Evolutionary conservation across 2,113 vertebrate genomes (phyloP).

Genomic region (Nycticebus coucang): DNA sequence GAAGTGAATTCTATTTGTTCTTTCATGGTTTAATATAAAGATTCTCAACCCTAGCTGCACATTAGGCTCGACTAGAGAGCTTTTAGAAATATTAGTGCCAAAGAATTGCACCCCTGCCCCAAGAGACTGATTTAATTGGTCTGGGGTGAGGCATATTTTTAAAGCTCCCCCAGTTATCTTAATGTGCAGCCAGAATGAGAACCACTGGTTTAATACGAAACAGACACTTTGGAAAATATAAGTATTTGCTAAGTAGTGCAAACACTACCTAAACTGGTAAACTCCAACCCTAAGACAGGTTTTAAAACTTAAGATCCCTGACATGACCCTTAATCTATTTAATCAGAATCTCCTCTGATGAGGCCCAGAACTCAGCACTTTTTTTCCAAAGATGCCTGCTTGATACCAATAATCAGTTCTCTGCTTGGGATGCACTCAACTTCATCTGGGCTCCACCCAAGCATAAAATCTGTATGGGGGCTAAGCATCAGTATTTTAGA

Average conservation of each 20-base stretch:
- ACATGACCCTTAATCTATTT: background rate
- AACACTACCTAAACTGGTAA: background rate
- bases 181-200: slow-evolving; percentile 46
- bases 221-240: background rate
- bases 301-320: background rate
- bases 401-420: background rate
- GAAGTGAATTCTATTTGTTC: background rate
- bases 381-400: background rate
- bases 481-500: background rate
- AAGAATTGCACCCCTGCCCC: background rate
- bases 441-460: background rate
- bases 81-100: background rate
- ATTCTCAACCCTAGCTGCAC: background rate
- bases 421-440: background rate
- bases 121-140: slow-evolving; percentile 22
- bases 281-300: background rate
- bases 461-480: too few species aligned
- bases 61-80: slow-evolving; percentile 5
- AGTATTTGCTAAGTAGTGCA: background rate
- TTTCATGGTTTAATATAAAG: slow-evolving; percentile 38
- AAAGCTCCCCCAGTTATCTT: background rate
- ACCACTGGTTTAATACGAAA: background rate
- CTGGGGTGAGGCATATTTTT: slow-evolving; percentile 9
- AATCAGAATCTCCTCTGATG: background rate
- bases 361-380: background rate